Conservation (phyloP, 2,888 invertebrate species). For the Petrolisthes manimaculis region DNA sequence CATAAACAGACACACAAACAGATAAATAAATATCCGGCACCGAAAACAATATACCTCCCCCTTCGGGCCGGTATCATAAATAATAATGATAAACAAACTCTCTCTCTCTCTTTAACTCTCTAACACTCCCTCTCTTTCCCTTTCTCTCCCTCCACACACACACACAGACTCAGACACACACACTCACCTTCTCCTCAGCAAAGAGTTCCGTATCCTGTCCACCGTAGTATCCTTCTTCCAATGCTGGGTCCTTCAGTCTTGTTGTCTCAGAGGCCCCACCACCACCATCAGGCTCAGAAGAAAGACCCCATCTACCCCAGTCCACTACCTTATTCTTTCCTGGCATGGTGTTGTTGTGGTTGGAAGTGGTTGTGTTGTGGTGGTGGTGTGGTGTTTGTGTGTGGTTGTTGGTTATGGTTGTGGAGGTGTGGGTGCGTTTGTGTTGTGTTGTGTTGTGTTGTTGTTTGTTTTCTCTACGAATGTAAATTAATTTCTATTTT, state of each 20-base stretch:
- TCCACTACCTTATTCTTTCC: slow-evolving; percentile 44
- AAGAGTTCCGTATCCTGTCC: slow-evolving; percentile 91
- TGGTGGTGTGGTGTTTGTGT: neutral
- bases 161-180: neutral
- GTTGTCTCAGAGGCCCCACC: slow-evolving; percentile 53
- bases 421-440: neutral
- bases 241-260: slow-evolving; percentile 55
- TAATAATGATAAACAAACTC: neutral
- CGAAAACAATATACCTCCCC: no score
- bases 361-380: neutral
- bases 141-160: neutral
- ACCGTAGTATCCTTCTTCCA: slow-evolving; percentile 71
- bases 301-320: slow-evolving; percentile 59
- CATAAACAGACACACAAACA: no score
- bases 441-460: neutral
- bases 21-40: no score
- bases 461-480: neutral
- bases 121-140: neutral
- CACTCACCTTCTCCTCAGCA: slow-evolving; percentile 86
- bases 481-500: no score
- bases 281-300: slow-evolving; percentile 44
- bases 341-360: slow-evolving; percentile 5
- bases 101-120: neutral
- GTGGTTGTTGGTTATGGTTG: neutral
- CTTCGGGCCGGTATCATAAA: neutral